A percentile compares a stretch with the other conserved stretches of the same genome.
These are phyloP conservation scores for Acromyrmex charruanus DNA, from an alignment of 1,140 invertebrate species.

Conservation along the genomic window DNA sequence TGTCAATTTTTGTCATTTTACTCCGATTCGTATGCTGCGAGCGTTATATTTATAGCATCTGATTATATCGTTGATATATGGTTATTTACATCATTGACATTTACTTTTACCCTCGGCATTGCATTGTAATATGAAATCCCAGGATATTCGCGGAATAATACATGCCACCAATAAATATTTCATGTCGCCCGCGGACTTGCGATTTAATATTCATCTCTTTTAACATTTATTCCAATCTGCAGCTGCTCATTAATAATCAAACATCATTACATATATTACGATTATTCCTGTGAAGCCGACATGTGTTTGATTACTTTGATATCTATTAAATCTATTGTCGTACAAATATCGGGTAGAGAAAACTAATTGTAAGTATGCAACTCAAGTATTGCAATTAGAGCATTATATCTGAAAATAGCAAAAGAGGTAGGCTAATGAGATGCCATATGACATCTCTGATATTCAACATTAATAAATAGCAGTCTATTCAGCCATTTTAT, in stretches of 20 bases:
- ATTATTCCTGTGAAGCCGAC: background rate
- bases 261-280: slow-evolving; percentile 19
- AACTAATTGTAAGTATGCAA: background rate
- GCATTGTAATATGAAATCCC: slow-evolving; percentile 12
- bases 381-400: background rate
- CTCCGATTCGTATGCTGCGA: background rate
- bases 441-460: background rate
- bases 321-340: background rate
- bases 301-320: background rate
- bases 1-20: background rate
- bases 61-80: background rate
- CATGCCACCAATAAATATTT: slow-evolving; percentile 21
- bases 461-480: slow-evolving; percentile 1
- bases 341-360: background rate
- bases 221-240: slow-evolving; percentile 34
- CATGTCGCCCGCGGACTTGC: slow-evolving; percentile 6
- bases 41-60: background rate
- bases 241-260: slow-evolving; percentile 45
- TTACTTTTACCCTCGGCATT: background rate
- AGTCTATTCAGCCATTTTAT: background rate
- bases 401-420: slow-evolving; percentile 12
- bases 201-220: slow-evolving; percentile 53
- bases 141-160: slow-evolving; percentile 24
- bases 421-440: slow-evolving; percentile 10
- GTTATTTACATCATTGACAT: slow-evolving; percentile 11